Evolutionary conservation across 2,113 vertebrate species (phyloP).

Genomic region (Alethe castanea): DNA sequence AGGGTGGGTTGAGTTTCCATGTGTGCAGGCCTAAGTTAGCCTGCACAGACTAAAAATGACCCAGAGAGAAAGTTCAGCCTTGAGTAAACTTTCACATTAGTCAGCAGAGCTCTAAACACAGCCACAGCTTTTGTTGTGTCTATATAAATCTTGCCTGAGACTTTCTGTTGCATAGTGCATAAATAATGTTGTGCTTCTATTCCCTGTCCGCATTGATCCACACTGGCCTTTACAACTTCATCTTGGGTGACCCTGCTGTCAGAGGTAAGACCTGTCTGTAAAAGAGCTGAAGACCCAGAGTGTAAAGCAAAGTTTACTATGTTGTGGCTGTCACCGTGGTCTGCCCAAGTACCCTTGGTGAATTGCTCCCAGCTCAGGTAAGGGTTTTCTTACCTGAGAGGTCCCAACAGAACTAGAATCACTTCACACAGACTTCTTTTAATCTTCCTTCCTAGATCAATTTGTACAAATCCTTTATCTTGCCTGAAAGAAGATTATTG

Average conservation of each 20-base stretch:
- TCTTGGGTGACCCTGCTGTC: not conserved
- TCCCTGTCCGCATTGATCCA: not conserved
- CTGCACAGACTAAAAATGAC: not conserved
- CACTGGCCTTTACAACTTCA: conserved; percentile 9
- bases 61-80: not conserved
- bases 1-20: not conserved
- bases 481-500: not conserved
- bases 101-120: not conserved
- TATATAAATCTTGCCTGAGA: not conserved
- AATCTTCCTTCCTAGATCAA: not conserved
- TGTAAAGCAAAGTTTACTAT: not conserved
- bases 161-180: not conserved
- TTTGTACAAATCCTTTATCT: conserved; percentile 4
- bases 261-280: not conserved
- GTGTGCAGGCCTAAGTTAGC: not conserved
- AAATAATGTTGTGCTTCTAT: not conserved
- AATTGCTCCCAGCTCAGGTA: not conserved
- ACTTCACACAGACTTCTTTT: not conserved
- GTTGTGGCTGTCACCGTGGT: not conserved
- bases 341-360: not conserved
- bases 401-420: not conserved
- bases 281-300: not conserved
- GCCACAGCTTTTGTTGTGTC: not conserved
- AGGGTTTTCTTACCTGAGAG: not conserved
- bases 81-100: not conserved